phyloP scores from a whole-genome alignment of 2,797 vertebrate species.

The Peromyscus nudipes region DNA sequence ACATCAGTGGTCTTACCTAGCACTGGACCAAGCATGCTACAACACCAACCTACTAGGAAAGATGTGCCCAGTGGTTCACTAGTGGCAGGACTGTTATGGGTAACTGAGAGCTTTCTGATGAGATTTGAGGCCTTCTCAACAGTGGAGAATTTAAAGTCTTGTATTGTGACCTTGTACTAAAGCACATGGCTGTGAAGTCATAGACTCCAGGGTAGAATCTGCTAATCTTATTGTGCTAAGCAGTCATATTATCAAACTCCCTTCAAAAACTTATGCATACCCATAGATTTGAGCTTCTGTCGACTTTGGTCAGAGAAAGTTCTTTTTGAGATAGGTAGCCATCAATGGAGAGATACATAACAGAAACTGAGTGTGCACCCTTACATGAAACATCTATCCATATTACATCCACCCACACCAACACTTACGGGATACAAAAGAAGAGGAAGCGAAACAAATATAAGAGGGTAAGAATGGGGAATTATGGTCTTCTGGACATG shows the following conservation, averaged over 20 bases:
- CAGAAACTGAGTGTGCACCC: neutral
- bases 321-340: neutral
- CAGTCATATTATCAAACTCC: neutral
- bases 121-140: neutral
- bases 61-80: too few relatives aligned
- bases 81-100: neutral
- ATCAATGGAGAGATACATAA: neutral
- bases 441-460: neutral
- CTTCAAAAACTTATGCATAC: neutral
- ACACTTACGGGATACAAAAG: neutral
- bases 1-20: neutral
- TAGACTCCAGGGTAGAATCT: neutral
- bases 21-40: neutral
- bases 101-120: neutral
- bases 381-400: neutral
- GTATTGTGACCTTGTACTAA: neutral
- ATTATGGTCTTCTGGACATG: neutral
- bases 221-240: neutral
- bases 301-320: neutral
- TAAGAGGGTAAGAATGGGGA: neutral
- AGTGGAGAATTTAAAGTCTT: neutral
- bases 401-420: neutral
- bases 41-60: neutral
- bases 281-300: too few relatives aligned
- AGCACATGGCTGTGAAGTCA: neutral